Percentiles rank a stretch among this genome's conserved stretches.
Evolutionary conservation across 2,113 vertebrate species (phyloP).

Genomic region (Poeciliopsis prolifica): DNA sequence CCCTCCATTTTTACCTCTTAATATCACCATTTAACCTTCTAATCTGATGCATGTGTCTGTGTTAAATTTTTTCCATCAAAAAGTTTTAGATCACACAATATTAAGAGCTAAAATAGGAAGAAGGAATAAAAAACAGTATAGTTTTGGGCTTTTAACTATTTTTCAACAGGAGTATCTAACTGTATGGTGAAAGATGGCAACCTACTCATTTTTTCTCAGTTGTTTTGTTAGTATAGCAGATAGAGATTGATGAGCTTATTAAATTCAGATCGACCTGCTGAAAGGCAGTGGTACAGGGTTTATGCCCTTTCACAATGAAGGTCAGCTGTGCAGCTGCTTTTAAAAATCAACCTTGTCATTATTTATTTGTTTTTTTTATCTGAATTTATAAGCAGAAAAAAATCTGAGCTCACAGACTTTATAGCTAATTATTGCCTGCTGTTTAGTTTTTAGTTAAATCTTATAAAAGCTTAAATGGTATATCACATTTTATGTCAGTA

Average conservation of each 20-base stretch:
- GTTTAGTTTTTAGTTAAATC: too few relatives aligned
- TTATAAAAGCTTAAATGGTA: too few relatives aligned
- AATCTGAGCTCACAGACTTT: background rate
- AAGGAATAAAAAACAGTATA: slow-evolving; percentile 37
- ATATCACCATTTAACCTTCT: slow-evolving; percentile 9
- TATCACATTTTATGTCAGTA: too few relatives aligned
- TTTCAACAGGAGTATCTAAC: background rate
- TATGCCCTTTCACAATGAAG: slow-evolving; percentile 44
- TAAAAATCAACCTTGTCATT: slow-evolving; percentile 61
- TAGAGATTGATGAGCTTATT: slow-evolving; percentile 78
- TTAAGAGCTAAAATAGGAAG: background rate
- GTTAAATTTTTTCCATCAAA: background rate
- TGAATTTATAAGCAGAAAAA: background rate
- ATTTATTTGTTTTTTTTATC: slow-evolving; percentile 1
- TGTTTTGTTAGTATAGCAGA: slow-evolving; percentile 58
- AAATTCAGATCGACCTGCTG: slow-evolving; percentile 63
- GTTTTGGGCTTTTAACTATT: background rate
- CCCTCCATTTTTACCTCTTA: slow-evolving; percentile 24
- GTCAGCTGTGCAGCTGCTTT: slow-evolving; percentile 36
- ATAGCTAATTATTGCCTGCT: too few relatives aligned
- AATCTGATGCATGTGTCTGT: slow-evolving; percentile 10
- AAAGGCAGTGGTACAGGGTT: slow-evolving; percentile 54
- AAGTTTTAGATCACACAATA: slow-evolving; percentile 24
- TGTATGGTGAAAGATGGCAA: slow-evolving; percentile 43
- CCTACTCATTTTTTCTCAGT: slow-evolving; percentile 40